Conservation (phyloP, 2,113 vertebrate species). For the Notiomystis cincta region DNA sequence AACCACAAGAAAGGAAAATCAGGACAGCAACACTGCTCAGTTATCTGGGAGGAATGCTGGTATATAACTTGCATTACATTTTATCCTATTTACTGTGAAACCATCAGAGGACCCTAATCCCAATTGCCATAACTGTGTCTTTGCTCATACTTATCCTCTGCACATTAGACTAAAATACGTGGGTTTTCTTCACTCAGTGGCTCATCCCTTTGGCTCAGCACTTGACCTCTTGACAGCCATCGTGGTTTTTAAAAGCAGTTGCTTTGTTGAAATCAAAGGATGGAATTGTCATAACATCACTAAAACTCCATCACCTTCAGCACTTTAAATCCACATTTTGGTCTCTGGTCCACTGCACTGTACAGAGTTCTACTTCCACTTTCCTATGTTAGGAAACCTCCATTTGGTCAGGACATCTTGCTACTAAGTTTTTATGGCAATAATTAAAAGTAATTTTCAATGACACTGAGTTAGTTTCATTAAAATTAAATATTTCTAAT, state of each 20-base stretch:
- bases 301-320: neutral
- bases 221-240: neutral
- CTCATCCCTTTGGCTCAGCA: neutral
- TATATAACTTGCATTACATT: neutral
- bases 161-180: neutral
- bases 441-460: neutral
- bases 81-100: neutral
- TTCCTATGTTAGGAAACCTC: neutral
- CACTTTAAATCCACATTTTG: neutral
- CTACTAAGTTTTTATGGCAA: neutral
- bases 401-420: neutral
- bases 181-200: neutral
- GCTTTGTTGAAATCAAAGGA: neutral
- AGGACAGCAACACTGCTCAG: neutral
- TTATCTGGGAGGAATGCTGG: neutral
- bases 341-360: neutral
- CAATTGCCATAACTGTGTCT: neutral
- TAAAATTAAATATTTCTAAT: neutral
- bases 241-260: neutral
- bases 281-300: neutral
- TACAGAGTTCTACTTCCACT: neutral
- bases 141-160: neutral
- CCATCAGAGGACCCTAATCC: neutral
- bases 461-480: neutral
- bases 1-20: neutral